These are phyloP conservation scores for Schizaphis graminum DNA, from an alignment of 2,888 invertebrate species.

Conservation along the genomic window DNA sequence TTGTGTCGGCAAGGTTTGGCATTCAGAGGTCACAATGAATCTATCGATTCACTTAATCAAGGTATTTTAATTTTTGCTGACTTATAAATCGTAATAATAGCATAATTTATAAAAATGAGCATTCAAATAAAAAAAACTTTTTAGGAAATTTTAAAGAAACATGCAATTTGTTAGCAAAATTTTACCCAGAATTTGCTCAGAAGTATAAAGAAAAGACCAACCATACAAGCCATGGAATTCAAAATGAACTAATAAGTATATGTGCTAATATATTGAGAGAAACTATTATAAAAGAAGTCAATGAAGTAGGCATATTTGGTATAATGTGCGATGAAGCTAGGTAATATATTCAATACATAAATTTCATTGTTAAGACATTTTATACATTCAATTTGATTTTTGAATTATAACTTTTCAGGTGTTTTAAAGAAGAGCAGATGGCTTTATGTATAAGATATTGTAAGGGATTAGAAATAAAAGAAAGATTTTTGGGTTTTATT, in stretches of 20 bases:
- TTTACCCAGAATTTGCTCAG: neutral
- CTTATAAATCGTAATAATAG: neutral
- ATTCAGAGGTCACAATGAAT: neutral
- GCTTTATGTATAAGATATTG: constrained; percentile 10
- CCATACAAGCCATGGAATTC: neutral
- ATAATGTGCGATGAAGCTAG: no score
- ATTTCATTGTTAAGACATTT: no score
- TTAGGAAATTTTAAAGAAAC: constrained; percentile 24
- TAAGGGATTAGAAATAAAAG: neutral
- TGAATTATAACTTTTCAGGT: neutral
- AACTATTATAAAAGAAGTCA: neutral
- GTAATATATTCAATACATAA: neutral
- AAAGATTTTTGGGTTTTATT: no score
- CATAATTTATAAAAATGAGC: no score
- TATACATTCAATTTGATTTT: neutral
- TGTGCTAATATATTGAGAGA: constrained; percentile 4
- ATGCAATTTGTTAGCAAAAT: neutral
- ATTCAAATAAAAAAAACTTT: neutral
- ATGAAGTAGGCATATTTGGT: neutral
- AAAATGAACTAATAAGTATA: neutral
- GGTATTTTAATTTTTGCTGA: neutral
- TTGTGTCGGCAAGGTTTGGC: neutral
- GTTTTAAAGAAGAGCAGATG: constrained; percentile 3
- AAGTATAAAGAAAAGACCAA: constrained; percentile 2
- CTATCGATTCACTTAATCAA: neutral